Percentiles rank a stretch among this genome's conserved stretches.
Evolutionary conservation across 2,888 invertebrate species (phyloP).

Genomic region (Torymus texanus): DNA sequence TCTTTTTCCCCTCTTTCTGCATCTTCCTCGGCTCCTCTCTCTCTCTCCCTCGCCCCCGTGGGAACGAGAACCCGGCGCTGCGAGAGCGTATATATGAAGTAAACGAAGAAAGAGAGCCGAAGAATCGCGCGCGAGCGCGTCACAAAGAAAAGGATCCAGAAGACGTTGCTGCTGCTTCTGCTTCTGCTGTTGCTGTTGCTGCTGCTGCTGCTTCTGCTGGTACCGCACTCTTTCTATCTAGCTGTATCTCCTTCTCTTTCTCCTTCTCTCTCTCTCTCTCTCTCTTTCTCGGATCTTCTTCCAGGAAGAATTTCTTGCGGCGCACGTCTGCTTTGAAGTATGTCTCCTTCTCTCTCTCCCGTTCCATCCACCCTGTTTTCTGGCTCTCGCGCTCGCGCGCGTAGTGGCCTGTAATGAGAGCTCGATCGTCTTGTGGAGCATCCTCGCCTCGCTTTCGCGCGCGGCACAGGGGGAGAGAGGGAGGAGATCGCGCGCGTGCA

Average conservation of each 20-base stretch:
- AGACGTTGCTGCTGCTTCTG: too few relatives aligned
- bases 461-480: too few relatives aligned
- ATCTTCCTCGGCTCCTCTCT: conserved; percentile 7
- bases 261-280: conserved; percentile 32
- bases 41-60: conserved; percentile 57
- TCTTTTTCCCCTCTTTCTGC: conserved; percentile 17
- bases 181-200: too few relatives aligned
- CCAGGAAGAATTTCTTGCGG: conserved; percentile 65
- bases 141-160: conserved; percentile 62
- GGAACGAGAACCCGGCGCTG: conserved; percentile 58
- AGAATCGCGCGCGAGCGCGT: conserved; percentile 56
- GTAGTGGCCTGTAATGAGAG: conserved; percentile 44
- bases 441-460: too few relatives aligned
- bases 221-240: conserved; percentile 9
- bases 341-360: conserved; percentile 55
- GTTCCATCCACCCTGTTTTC: conserved; percentile 54
- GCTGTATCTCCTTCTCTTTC: conserved; percentile 26
- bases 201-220: conserved; percentile 37
- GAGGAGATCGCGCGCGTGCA: neutral
- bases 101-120: conserved; percentile 40
- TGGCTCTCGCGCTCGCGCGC: neutral
- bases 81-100: conserved; percentile 25
- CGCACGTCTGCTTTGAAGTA: conserved; percentile 62
- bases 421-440: conserved; percentile 12
- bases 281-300: conserved; percentile 48